A percentile compares a stretch with the other conserved stretches of the same genome.
phyloP scores from a whole-genome alignment of 2,888 invertebrate species.

The Toxonevra muliebris region DNA sequence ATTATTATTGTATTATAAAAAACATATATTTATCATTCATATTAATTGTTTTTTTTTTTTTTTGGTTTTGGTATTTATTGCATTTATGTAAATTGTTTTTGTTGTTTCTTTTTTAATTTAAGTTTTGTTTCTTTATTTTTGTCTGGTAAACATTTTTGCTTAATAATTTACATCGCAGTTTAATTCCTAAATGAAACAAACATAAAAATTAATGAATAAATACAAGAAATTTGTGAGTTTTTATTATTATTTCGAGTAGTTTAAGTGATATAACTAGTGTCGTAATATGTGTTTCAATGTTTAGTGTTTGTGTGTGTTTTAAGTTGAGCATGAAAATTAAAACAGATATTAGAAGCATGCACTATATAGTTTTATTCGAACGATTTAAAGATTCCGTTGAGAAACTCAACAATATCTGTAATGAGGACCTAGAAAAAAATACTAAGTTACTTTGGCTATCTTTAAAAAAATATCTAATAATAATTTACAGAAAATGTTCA shows the following conservation, averaged over 20 bases:
- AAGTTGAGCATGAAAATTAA: neutral
- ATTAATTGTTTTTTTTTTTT: slow-evolving; percentile 15
- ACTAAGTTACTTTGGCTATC: no score
- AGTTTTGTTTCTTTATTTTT: slow-evolving; percentile 36
- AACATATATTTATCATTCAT: slow-evolving; percentile 27
- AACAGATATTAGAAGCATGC: no score
- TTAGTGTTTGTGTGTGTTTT: slow-evolving; percentile 18
- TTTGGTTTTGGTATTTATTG: slow-evolving; percentile 19
- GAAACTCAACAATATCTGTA: no score
- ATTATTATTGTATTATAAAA: slow-evolving; percentile 38
- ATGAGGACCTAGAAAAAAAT: no score
- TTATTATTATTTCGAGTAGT: neutral
- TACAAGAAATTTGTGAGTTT: slow-evolving; percentile 6
- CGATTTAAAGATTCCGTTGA: no score
- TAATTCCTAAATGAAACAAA: slow-evolving; percentile 57
- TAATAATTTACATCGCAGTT: slow-evolving; percentile 62
- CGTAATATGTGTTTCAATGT: slow-evolving; percentile 17
- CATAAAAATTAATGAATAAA: neutral
- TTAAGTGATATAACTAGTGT: neutral
- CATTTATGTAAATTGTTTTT: slow-evolving; percentile 25
- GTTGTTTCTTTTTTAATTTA: slow-evolving; percentile 25
- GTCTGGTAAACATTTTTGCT: slow-evolving; percentile 46
- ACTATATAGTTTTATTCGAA: no score
- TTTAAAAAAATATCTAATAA: no score
- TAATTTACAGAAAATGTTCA: no score